Evolutionary conservation across 2,797 vertebrate species (phyloP).

Genomic region (Gymnothorax javanicus): DNA sequence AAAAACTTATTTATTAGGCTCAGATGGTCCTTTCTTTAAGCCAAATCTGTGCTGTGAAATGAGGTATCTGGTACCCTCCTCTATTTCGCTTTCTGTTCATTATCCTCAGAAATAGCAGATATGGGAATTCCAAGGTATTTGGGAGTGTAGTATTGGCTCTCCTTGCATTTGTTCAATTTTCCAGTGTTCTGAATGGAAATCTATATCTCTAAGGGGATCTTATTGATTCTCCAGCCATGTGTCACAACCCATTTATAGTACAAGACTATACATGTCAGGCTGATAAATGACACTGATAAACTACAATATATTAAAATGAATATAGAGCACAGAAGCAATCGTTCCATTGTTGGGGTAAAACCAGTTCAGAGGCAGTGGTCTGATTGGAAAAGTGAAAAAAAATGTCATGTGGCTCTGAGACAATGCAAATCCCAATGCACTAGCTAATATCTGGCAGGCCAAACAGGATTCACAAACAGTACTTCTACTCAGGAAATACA

Average conservation of each 20-base stretch:
- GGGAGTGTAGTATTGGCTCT: background rate
- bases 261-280: slow-evolving; percentile 19
- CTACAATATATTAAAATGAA: slow-evolving; percentile 10
- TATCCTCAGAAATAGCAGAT: background rate
- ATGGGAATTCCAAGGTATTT: background rate
- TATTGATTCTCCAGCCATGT: slow-evolving; percentile 34
- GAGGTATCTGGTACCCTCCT: background rate
- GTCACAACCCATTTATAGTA: slow-evolving; percentile 24
- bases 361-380: background rate
- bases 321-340: background rate
- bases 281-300: slow-evolving; percentile 44
- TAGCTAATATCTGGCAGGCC: background rate
- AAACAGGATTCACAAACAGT: background rate
- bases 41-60: background rate
- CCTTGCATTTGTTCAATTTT: slow-evolving; percentile 27
- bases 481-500: background rate
- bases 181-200: slow-evolving; percentile 30
- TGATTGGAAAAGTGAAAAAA: background rate
- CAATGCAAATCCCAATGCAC: background rate
- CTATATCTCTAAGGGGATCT: slow-evolving; percentile 33
- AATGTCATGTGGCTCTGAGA: background rate
- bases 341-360: background rate
- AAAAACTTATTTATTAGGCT: background rate
- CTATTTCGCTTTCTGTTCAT: slow-evolving; percentile 28
- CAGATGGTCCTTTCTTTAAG: slow-evolving; percentile 1